These are phyloP conservation scores for Siniperca obscura DNA, from an alignment of 2,797 vertebrate genomes.

Conservation along the genomic window DNA sequence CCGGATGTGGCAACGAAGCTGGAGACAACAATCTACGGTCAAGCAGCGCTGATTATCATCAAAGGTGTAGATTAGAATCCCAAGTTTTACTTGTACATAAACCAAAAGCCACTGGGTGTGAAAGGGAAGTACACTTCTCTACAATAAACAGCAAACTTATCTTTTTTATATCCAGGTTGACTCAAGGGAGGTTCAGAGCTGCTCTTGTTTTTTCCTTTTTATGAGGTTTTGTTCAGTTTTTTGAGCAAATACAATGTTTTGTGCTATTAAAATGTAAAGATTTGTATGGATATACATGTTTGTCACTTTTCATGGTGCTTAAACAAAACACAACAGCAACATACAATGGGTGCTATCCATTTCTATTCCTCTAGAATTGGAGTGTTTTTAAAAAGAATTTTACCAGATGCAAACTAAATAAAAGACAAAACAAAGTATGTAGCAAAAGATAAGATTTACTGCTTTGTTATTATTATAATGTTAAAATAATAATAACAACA, in stretches of 20 bases:
- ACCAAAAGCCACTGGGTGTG: constrained; percentile 17
- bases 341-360: neutral
- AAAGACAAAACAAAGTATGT: neutral
- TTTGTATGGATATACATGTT: neutral
- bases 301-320: neutral
- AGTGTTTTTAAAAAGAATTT: neutral
- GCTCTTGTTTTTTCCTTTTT: neutral
- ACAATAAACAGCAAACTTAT: constrained; percentile 54
- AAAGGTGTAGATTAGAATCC: constrained; percentile 46
- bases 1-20: constrained; percentile 34
- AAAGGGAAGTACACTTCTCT: constrained; percentile 21
- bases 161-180: constrained; percentile 56
- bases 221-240: neutral
- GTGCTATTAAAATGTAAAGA: neutral
- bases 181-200: constrained; percentile 49
- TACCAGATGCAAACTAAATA: neutral
- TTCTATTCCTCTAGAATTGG: neutral
- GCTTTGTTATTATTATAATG: neutral
- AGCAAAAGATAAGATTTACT: neutral
- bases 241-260: constrained; percentile 3
- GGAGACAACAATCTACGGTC: constrained; percentile 7
- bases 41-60: constrained; percentile 34
- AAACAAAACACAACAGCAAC: neutral
- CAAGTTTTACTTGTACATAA: constrained; percentile 29
- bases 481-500: too few species aligned